These are phyloP conservation scores for Eublepharis macularius DNA, from an alignment of 2,113 vertebrate genomes.

Conservation along the genomic window DNA sequence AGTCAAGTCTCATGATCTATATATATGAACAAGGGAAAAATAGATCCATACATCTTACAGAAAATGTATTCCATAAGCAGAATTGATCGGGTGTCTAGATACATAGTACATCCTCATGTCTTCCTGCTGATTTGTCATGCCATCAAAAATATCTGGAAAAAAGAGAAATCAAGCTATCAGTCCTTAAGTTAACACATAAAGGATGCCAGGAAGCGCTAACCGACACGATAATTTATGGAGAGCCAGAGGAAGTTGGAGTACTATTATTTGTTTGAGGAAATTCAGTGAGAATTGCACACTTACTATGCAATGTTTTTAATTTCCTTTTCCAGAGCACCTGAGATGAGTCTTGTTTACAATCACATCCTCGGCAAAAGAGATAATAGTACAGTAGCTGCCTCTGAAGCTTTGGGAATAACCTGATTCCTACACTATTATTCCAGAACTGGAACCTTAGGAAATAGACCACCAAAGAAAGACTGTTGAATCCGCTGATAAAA, in stretches of 20 bases:
- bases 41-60: slow-evolving; percentile 97
- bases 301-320: slow-evolving; percentile 48
- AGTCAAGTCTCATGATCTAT: slow-evolving; percentile 99
- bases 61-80: slow-evolving; percentile 94
- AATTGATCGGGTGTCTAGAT: slow-evolving; percentile 80
- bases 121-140: slow-evolving; percentile 79
- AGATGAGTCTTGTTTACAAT: slow-evolving; percentile 57
- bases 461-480: not conserved
- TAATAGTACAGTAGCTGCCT: slow-evolving; percentile 59
- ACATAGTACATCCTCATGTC: slow-evolving; percentile 74
- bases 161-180: slow-evolving; percentile 76
- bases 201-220: slow-evolving; percentile 75
- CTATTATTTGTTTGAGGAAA: slow-evolving; percentile 71
- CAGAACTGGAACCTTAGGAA: slow-evolving; percentile 56
- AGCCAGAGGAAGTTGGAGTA: slow-evolving; percentile 76
- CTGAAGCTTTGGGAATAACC: slow-evolving; percentile 67
- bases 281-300: slow-evolving; percentile 23
- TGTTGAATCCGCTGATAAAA: slow-evolving; percentile 33
- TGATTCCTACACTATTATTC: slow-evolving; percentile 57
- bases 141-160: slow-evolving; percentile 79
- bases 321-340: slow-evolving; percentile 48
- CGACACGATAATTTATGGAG: slow-evolving; percentile 75
- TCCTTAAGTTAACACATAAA: slow-evolving; percentile 78
- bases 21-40: slow-evolving; percentile 87
- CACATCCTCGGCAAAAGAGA: slow-evolving; percentile 49